Evolutionary conservation across 2,888 invertebrate species (phyloP).

Genomic region (Epinotia bilunana): DNA sequence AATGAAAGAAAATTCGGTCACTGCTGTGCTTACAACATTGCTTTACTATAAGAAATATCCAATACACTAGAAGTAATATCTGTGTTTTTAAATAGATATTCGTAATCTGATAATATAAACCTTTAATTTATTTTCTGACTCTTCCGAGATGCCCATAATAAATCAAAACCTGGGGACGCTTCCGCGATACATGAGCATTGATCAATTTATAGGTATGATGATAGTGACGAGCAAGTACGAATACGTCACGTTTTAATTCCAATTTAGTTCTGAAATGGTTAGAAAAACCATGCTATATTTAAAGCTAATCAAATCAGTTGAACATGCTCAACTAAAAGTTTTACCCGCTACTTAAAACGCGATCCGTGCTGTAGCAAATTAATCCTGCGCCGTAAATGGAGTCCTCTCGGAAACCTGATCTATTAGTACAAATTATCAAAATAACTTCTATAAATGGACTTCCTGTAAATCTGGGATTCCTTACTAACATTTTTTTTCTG

Average conservation of each 20-base stretch:
- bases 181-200: conserved; percentile 30
- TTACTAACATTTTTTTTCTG: conserved; percentile 55
- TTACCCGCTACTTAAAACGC: conserved; percentile 37
- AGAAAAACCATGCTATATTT: conserved; percentile 26
- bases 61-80: not conserved
- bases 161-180: conserved; percentile 24
- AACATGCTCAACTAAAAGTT: conserved; percentile 48
- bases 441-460: conserved; percentile 78
- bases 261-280: conserved; percentile 25
- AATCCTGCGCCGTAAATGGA: conserved; percentile 78
- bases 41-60: conserved; percentile 33
- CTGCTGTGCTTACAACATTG: conserved; percentile 52
- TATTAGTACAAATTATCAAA: conserved; percentile 76
- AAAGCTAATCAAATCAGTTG: conserved; percentile 38
- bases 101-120: conserved; percentile 1
- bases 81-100: not conserved
- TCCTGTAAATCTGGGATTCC: conserved; percentile 71
- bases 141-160: conserved; percentile 40
- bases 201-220: conserved; percentile 36
- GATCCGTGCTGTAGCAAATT: conserved; percentile 64
- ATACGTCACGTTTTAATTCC: conserved; percentile 49
- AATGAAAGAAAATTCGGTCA: conserved; percentile 80
- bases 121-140: conserved; percentile 16
- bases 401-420: conserved; percentile 76
- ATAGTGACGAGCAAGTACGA: conserved; percentile 46